Base-by-base conservation (phyloP, 2,888 invertebrate species). In the Celastrina argiolus region DNA sequence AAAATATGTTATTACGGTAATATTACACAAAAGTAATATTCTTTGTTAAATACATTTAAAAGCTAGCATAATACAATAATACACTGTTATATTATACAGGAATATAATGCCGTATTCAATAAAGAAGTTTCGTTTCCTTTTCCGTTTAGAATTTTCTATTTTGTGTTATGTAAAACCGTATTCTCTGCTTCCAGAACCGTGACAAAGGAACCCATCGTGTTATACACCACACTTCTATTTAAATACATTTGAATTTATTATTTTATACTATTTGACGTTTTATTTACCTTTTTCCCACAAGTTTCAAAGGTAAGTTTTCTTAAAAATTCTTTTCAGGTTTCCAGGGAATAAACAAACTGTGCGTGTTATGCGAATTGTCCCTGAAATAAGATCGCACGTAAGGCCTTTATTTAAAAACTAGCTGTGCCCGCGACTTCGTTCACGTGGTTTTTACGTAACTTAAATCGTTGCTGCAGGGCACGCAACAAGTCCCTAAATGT, bases 181-280 rank as follows among this genome's bases (percentile, higher is more conserved):
- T 61, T 61, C 31, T 61, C 61, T 61, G 39, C 28, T 61, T 61
- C 34, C 61, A 61, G 61, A 36, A 39, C 26, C 61, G 39, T 10
- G 36, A 61, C 61, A 39, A 39, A 16, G 61, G 61, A 39, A 34
- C 18, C 51, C 16, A 31, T 36, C 36, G 39, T 61, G 36, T 61
- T 61, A 34, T 59, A 16, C 59, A 34, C 31, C 31, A 34, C 59
- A 59, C 31, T 10, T 36, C 8, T 61, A 61, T 61, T 61, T 36
- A 36, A 61, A 61, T 61, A 61, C 22, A 61, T 36, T 61, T 61
- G 36, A 61, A 58, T 58, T 58, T 61, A 61, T 56, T 56, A 10
- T 39, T 61, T 36, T 61, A n/a, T n/a, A 36, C 61, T n/a, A 5
- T 31, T 59, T 16, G 58, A 18, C 36, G 61, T 61, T 61, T 61